Conservation (phyloP, 1,140 invertebrate genomes). For the Sinella curviseta region DNA sequence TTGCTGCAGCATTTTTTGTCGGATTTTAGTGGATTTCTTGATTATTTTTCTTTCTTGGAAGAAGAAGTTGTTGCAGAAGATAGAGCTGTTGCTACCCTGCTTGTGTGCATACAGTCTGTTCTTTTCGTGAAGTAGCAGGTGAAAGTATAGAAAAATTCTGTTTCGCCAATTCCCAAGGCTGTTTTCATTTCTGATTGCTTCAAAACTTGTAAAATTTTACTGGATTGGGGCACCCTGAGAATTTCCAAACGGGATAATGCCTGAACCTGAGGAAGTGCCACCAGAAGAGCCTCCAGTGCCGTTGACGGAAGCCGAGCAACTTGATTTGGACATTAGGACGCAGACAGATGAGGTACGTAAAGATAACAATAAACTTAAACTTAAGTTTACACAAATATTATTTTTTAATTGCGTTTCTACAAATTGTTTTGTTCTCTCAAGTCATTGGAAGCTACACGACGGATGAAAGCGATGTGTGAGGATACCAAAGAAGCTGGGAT, state of each 20-base stretch:
- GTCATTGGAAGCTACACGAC: slow-evolving; percentile 64
- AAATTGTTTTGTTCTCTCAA: too few species aligned
- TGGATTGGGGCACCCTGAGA: background rate
- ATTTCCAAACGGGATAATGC: background rate
- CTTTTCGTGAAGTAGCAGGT: too few species aligned
- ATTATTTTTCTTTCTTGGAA: too few species aligned
- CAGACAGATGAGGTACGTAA: background rate
- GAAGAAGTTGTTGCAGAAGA: too few species aligned
- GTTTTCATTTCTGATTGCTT: background rate
- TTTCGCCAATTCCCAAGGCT: background rate
- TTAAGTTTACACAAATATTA: too few species aligned
- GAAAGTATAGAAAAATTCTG: too few species aligned
- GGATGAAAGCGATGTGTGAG: slow-evolving; percentile 64
- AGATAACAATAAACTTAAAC: background rate
- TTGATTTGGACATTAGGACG: background rate
- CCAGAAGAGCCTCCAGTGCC: background rate
- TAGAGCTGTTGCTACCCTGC: too few species aligned
- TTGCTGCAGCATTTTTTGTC: too few species aligned
- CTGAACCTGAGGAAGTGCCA: background rate
- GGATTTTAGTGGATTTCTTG: too few species aligned
- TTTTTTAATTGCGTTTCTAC: too few species aligned
- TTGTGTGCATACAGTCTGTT: too few species aligned
- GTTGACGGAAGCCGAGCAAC: background rate
- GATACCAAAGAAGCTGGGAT: slow-evolving; percentile 68
- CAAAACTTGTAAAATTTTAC: background rate